A percentile compares a stretch with the other conserved stretches of the same genome.
These are phyloP conservation scores for Amphiduros pacificus DNA, from an alignment of 2,888 invertebrate species.

Conservation along the genomic window DNA sequence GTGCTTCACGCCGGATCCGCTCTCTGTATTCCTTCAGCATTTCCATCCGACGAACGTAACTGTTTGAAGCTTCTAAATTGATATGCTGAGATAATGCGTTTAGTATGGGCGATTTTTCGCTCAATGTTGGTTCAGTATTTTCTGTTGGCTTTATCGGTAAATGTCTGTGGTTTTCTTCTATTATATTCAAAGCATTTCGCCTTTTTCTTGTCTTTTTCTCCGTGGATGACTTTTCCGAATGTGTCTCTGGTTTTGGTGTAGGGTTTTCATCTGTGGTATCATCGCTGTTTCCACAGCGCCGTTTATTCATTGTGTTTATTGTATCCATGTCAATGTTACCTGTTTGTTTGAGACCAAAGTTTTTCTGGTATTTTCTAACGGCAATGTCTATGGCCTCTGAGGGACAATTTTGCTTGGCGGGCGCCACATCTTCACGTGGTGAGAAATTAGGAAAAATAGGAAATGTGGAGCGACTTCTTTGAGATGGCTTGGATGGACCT, in stretches of 20 bases:
- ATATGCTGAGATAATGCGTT: slow-evolving; percentile 1
- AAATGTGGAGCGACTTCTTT: no score
- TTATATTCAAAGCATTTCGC: background rate
- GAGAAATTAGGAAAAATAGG: no score
- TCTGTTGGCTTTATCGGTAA: background rate
- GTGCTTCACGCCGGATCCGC: background rate
- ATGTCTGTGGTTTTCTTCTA: background rate
- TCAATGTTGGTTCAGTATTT: background rate
- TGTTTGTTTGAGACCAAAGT: no score
- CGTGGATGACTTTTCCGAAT: background rate
- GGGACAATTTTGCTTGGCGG: no score
- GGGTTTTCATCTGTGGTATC: background rate
- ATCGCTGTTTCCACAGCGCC: slow-evolving; percentile 31
- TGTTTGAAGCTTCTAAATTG: background rate
- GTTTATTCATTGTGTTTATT: slow-evolving; percentile 19
- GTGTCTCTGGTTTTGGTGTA: background rate
- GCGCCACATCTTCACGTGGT: no score
- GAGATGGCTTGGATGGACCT: no score
- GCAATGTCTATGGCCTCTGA: no score
- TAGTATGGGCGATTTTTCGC: background rate
- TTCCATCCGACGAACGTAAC: slow-evolving; percentile 2
- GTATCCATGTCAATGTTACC: slow-evolving; percentile 25
- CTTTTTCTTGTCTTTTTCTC: no score
- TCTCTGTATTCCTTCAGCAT: background rate
- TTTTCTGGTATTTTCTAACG: no score